Base-by-base conservation (phyloP, 2,797 vertebrate genomes). In the Lophius americanus region DNA sequence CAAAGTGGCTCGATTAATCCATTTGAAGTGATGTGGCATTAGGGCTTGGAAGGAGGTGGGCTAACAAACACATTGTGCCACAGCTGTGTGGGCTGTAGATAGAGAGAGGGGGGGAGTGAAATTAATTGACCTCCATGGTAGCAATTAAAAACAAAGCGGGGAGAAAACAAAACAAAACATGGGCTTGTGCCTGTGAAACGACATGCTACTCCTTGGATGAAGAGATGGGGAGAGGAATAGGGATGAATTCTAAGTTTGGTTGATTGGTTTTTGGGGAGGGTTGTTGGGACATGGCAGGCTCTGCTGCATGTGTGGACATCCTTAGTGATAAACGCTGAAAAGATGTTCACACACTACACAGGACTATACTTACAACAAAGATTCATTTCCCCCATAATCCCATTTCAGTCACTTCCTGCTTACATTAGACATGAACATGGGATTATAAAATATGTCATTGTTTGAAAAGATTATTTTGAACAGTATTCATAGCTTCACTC, bases 101-200 rank as follows among this genome's bases (percentile, higher is more conserved):
- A 92, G 91, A 91, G 90, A 82, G 86, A 70, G 81, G 79, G 75
- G 75, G 81, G 82, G 71, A 88, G 85, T 61, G 79, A 93, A 91
- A 93, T 93, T 91, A 94, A 93, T 93, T 93, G 90, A 93, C 92
- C 92, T 93, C 89, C 86, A 86, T 81, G 83, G 86, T 92, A 83
- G 91, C 90, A 94, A 93, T 93, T 92, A 93, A 93, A 92, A 90
- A 91, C 87, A 92, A 90, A 90, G 89, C 81, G 79, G 70, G 78
- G 78, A 64, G 82, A 85, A 87, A 85, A 90, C 87, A 91, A 89
- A 92, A 91, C 84, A 89, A 91, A 92, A 92, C 82, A 90, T 70
- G 82, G 74, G 68, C 79, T 70, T 74, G 85, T 81, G 81, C 83
- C 82, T 85, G 82, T 86, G 88, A 85, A 85, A 89, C 86, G 89